These are phyloP conservation scores for Gallinago nigripennis DNA, from an alignment of 2,797 vertebrate species.

Conservation along the genomic window DNA sequence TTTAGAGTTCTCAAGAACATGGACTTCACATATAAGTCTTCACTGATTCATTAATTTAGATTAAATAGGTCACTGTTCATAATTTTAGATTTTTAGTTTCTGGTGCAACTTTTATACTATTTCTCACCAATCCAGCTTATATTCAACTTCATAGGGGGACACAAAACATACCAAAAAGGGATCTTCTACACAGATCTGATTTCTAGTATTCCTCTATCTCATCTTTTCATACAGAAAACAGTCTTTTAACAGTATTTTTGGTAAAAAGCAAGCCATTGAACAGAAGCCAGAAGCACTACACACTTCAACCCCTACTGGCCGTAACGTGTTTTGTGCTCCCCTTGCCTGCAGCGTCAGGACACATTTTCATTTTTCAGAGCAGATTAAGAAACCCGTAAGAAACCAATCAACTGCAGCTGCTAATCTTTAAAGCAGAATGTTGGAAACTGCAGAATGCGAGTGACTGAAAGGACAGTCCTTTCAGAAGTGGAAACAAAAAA, in stretches of 20 bases:
- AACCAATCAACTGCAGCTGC: background rate
- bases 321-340: background rate
- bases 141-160: background rate
- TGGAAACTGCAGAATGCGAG: background rate
- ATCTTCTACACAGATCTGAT: background rate
- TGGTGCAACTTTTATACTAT: background rate
- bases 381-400: background rate
- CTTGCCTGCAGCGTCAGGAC: background rate
- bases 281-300: background rate
- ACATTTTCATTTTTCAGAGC: background rate
- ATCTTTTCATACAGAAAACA: background rate
- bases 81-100: background rate
- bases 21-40: background rate
- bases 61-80: background rate
- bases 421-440: background rate
- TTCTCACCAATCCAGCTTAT: background rate
- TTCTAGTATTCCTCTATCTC: background rate
- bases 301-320: background rate
- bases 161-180: background rate
- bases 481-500: background rate
- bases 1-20: background rate
- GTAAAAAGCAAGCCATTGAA: background rate
- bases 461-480: background rate
- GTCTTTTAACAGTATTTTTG: background rate
- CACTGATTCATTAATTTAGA: background rate